Base-by-base conservation (phyloP, 2,888 invertebrate species). In the Trichacis sp. region DNA sequence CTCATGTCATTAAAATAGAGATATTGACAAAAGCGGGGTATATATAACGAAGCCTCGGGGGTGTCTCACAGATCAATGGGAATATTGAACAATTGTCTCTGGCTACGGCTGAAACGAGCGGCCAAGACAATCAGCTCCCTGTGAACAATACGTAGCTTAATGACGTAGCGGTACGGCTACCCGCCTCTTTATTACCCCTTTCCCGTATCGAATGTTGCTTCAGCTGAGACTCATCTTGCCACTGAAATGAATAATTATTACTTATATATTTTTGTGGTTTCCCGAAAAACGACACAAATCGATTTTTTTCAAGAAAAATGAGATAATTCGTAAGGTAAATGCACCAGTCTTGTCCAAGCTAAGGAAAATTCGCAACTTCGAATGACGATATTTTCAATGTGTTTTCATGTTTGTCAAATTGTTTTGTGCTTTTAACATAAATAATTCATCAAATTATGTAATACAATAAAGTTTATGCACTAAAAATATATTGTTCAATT, bases 31-130 rank as follows among this genome's bases (percentile, higher is more conserved):
- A 81, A 77, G 82, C 66, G 53, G 58, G 54, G 68, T 64, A 68
- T 70, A 69, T 72, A 66, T 73, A 66, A 51, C 51, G 57, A 64
- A 61, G 71, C 71, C 73, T 64, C 69, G 66, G 57, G 73, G 73
- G 66, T 74, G 77, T 79, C 78, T 78, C 78, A 76, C 80, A 81
- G 81, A 84, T 84, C 83, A 84, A 83, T 83, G 83, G 80, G 77
- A 83, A 84, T 84, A 84, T 84, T 83, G 83, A 84, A 84, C 83
- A 83, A 83, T 84, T 84, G 83, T 84, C 81, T 81, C 79, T 77
- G 77, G 82, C 78, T 78, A 82, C 81, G 80, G 75, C 65, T 78
- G 78, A 80, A 82, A 82, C 77, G 82, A 80, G 82, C 78, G 81
- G 76, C 79, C 80, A 83, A 84, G 83, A 83, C 83, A 83, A 84